phyloP scores from a whole-genome alignment of 2,888 invertebrate species.

The Drosophila setosimentum region DNA sequence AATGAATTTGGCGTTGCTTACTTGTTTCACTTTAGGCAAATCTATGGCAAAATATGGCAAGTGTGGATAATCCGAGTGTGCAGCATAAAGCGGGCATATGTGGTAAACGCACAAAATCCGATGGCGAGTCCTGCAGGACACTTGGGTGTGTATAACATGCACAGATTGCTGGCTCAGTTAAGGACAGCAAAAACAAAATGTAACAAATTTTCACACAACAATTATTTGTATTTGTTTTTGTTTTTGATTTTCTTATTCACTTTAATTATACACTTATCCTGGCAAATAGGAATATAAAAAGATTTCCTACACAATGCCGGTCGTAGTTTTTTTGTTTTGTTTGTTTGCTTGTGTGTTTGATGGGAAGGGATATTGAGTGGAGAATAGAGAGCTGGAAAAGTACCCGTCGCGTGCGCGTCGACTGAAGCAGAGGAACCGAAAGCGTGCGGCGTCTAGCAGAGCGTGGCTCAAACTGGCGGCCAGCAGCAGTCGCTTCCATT shows the following conservation, averaged over 20 bases:
- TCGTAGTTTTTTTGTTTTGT: slow-evolving; percentile 33
- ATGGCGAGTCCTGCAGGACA: slow-evolving; percentile 65
- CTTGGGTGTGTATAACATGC: slow-evolving; percentile 67
- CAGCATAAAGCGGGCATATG: slow-evolving; percentile 32
- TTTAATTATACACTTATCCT: slow-evolving; percentile 22
- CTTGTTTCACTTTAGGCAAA: slow-evolving; percentile 47
- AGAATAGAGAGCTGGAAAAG: slow-evolving; percentile 41
- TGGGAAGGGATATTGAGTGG: slow-evolving; percentile 9
- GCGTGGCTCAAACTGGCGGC: slow-evolving; percentile 79
- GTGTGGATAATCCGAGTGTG: slow-evolving; percentile 56
- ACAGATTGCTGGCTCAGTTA: slow-evolving; percentile 49
- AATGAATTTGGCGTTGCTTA: slow-evolving; percentile 38
- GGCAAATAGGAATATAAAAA: slow-evolving; percentile 40
- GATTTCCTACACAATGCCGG: slow-evolving; percentile 51
- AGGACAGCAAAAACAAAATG: slow-evolving; percentile 13
- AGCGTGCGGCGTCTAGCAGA: slow-evolving; percentile 75
- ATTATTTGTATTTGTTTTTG: slow-evolving; percentile 19
- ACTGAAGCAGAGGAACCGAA: slow-evolving; percentile 52
- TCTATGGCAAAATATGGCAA: slow-evolving; percentile 48
- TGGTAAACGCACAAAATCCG: slow-evolving; percentile 18
- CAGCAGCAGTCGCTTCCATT: slow-evolving; percentile 46
- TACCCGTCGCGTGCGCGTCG: slow-evolving; percentile 58
- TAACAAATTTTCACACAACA: slow-evolving; percentile 27
- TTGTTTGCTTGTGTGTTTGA: slow-evolving; percentile 17
- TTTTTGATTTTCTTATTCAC: slow-evolving; percentile 17